These are phyloP conservation scores for Matsumyia berberina DNA, from an alignment of 2,888 invertebrate species.

Conservation along the genomic window DNA sequence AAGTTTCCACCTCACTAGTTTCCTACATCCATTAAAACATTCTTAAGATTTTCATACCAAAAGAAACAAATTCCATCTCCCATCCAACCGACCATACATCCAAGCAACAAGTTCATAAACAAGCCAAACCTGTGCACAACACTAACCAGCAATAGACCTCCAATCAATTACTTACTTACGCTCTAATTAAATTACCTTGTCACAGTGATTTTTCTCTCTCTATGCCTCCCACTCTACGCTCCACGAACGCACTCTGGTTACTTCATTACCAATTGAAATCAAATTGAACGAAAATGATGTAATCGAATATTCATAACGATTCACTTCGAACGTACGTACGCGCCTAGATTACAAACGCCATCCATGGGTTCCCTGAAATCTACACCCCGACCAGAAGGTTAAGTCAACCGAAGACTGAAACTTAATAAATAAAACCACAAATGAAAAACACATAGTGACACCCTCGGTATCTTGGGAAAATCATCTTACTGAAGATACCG, in stretches of 20 bases:
- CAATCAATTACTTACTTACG: conserved; percentile 62
- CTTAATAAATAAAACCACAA: conserved; percentile 75
- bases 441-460: conserved; percentile 46
- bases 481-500: conserved; percentile 52
- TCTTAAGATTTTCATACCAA: no score
- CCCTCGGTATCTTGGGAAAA: conserved; percentile 33
- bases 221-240: conserved; percentile 32
- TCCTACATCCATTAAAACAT: no score
- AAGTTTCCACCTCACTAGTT: no score
- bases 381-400: conserved; percentile 73
- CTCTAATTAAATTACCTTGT: conserved; percentile 69
- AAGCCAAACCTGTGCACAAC: not conserved
- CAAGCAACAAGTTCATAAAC: not conserved
- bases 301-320: conserved; percentile 57
- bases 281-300: conserved; percentile 65
- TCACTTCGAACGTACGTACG: not conserved
- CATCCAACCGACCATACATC: not conserved
- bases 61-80: not conserved
- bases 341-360: conserved; percentile 57
- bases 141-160: conserved; percentile 15
- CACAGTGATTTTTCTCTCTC: conserved; percentile 32
- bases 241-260: conserved; percentile 21
- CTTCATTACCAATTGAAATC: conserved; percentile 54
- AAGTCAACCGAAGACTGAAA: conserved; percentile 75
- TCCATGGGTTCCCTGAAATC: conserved; percentile 55